Percentiles rank a stretch among this genome's conserved stretches.
These are phyloP conservation scores for Petrophora chlorosata DNA, from an alignment of 2,888 invertebrate genomes.

Conservation along the genomic window DNA sequence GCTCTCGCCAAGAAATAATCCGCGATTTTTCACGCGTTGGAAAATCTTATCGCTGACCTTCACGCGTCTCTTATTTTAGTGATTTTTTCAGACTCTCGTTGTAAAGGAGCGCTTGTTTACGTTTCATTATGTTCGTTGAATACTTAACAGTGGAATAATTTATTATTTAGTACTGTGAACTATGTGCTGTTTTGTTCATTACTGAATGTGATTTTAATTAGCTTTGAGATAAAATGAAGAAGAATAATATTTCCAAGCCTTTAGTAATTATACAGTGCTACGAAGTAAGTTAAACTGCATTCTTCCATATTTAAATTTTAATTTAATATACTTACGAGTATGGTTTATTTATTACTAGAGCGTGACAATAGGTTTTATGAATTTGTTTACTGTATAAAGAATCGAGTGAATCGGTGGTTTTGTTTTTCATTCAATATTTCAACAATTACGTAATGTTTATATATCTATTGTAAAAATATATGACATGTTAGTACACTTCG, in stretches of 20 bases:
- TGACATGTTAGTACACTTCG: too few relatives aligned
- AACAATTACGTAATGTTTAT: not conserved
- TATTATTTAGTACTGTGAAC: conserved; percentile 2
- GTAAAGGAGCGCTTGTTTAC: conserved; percentile 5
- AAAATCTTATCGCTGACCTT: conserved; percentile 71
- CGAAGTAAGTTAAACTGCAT: conserved; percentile 77
- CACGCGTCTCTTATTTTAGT: conserved; percentile 55
- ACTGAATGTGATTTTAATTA: conserved; percentile 13
- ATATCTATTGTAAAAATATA: too few relatives aligned
- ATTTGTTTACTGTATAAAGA: not conserved
- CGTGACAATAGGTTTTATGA: conserved; percentile 38
- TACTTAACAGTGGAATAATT: conserved; percentile 32
- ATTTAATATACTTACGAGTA: too few relatives aligned
- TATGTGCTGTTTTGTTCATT: conserved; percentile 14
- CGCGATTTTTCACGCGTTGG: conserved; percentile 61
- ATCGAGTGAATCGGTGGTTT: too few relatives aligned
- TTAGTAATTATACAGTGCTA: conserved; percentile 84
- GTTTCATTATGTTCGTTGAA: conserved; percentile 28
- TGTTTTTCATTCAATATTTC: too few relatives aligned
- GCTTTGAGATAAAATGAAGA: conserved; percentile 59
- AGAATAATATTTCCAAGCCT: conserved; percentile 68
- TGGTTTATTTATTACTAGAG: conserved; percentile 46
- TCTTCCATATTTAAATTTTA: not conserved
- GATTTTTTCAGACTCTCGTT: conserved; percentile 46
- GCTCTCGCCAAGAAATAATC: conserved; percentile 36